phyloP scores from a whole-genome alignment of 2,797 vertebrate species.

The Phalanger gymnotis region DNA sequence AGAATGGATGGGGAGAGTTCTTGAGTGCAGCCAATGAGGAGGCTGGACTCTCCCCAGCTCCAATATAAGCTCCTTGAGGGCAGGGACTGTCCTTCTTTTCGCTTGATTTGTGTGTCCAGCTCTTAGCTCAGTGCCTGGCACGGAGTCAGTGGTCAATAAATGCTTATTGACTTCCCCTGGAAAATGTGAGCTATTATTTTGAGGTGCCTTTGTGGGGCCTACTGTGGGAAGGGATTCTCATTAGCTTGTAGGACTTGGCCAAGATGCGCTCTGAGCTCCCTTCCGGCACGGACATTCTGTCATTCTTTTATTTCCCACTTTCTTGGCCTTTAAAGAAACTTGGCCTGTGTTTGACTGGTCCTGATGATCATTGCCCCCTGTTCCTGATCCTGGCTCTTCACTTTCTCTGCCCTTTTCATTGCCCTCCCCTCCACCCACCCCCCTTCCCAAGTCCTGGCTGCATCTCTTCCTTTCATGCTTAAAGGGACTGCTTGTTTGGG shows the following conservation, averaged over 20 bases:
- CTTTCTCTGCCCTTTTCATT: neutral
- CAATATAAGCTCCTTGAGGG: neutral
- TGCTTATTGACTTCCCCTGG: neutral
- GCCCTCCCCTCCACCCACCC: neutral
- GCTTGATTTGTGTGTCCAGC: neutral
- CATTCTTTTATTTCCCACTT: neutral
- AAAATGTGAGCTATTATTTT: neutral
- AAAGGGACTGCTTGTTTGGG: neutral
- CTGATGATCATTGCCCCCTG: neutral
- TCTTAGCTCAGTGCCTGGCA: neutral
- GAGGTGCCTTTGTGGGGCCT: neutral
- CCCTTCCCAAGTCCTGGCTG: neutral
- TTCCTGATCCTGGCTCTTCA: neutral
- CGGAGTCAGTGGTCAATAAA: neutral
- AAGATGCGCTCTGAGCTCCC: neutral
- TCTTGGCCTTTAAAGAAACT: neutral
- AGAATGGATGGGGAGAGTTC: neutral
- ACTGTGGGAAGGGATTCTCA: neutral
- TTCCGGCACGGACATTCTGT: neutral
- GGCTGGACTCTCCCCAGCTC: neutral
- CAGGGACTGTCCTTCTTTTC: neutral
- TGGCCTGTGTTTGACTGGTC: neutral
- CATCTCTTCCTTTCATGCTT: fast-evolving
- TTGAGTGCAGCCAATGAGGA: neutral
- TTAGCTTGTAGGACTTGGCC: neutral